A percentile compares a stretch with the other conserved stretches of the same genome.
Conservation (phyloP, 1,140 invertebrate genomes). For the Alviniconcha marisindica region DNA sequence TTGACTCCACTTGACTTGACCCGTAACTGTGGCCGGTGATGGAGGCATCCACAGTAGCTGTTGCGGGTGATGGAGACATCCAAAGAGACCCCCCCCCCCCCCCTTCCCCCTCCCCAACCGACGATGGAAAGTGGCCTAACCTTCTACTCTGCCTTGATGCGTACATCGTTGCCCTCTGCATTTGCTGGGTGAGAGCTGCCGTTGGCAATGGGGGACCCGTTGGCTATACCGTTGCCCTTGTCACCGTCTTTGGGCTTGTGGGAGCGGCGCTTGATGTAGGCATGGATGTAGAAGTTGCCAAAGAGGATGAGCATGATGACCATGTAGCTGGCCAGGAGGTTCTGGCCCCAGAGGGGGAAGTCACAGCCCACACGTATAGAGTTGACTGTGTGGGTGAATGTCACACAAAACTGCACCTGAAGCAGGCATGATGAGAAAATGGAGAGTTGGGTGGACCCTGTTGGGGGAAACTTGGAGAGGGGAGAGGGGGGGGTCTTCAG, state of each 20-base stretch:
- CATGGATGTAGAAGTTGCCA: constrained; percentile 77
- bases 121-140: too few species aligned
- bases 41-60: too few species aligned
- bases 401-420: constrained; percentile 71
- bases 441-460: too few species aligned
- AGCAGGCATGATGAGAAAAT: constrained; percentile 42
- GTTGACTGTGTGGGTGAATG: constrained; percentile 65
- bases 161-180: neutral
- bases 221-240: constrained; percentile 11
- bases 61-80: too few species aligned
- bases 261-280: constrained; percentile 67
- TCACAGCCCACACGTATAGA: constrained; percentile 72
- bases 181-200: neutral
- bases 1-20: too few species aligned
- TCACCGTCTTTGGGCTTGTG: constrained; percentile 25
- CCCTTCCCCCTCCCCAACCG: too few species aligned
- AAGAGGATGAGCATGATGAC: constrained; percentile 76
- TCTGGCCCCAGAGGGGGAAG: constrained; percentile 74
- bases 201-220: constrained; percentile 4
- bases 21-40: too few species aligned
- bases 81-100: too few species aligned
- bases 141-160: constrained; percentile 27
- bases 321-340: constrained; percentile 72
- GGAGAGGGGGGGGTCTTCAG: too few species aligned
- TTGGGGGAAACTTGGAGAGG: too few species aligned